Conservation (phyloP, 2,888 invertebrate genomes). For the Amitus sp. region DNA sequence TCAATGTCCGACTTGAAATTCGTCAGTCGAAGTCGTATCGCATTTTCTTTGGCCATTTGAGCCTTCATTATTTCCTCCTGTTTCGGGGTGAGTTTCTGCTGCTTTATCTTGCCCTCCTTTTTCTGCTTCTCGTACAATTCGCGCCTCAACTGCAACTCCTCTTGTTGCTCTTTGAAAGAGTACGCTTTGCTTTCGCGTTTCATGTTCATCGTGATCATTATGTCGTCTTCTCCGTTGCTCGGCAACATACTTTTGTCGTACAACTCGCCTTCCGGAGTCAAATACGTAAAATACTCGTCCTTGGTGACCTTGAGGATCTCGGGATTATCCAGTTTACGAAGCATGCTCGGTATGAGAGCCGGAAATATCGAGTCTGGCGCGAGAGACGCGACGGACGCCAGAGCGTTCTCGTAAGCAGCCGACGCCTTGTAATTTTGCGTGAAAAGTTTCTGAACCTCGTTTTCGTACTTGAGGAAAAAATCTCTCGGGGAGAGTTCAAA, state of each 20-base stretch:
- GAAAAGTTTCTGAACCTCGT: conserved; percentile 72
- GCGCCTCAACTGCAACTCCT: conserved; percentile 90
- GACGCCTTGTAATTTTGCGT: conserved; percentile 69
- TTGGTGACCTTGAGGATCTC: conserved; percentile 78
- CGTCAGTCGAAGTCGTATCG: conserved; percentile 76
- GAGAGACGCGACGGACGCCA: conserved; percentile 75
- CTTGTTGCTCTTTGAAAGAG: conserved; percentile 95
- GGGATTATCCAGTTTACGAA: conserved; percentile 72
- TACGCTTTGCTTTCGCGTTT: conserved; percentile 97
- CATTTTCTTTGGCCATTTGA: conserved; percentile 86
- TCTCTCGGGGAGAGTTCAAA: conserved; percentile 70
- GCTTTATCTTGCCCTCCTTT: conserved; percentile 81
- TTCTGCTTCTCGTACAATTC: conserved; percentile 91
- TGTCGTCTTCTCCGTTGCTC: conserved; percentile 67
- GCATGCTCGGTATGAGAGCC: conserved; percentile 72
- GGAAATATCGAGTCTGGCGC: conserved; percentile 75
- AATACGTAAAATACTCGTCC: conserved; percentile 82
- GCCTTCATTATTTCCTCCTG: conserved; percentile 91
- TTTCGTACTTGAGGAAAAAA: conserved; percentile 71
- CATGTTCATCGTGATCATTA: conserved; percentile 75
- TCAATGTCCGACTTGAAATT: conserved; percentile 62
- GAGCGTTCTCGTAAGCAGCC: conserved; percentile 76
- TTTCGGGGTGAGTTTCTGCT: conserved; percentile 81
- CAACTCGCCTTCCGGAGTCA: conserved; percentile 89
- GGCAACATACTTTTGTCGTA: conserved; percentile 89